Percentiles rank a stretch among this genome's conserved stretches.
Conservation (phyloP, 2,888 invertebrate species). For the Iselma pallidipennis region DNA sequence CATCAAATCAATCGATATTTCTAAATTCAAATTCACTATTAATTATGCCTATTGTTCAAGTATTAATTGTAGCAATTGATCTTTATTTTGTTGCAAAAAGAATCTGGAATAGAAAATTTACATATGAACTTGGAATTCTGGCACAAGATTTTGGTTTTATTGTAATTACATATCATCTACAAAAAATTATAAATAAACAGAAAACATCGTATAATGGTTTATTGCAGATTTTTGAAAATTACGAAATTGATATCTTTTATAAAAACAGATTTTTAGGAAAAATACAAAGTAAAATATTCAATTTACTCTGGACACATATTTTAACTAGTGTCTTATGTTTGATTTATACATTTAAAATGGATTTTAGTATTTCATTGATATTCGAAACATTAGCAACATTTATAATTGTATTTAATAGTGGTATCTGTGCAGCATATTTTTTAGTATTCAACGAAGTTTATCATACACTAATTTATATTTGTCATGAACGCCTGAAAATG, state of each 20-base stretch:
- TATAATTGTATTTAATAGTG: not conserved
- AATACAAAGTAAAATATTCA: not conserved
- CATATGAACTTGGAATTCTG: not conserved
- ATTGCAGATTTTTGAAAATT: not conserved
- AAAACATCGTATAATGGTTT: not conserved
- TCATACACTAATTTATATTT: not conserved
- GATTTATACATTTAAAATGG: not conserved
- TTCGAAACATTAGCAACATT: not conserved
- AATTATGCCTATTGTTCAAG: not conserved
- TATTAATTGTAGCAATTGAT: not conserved
- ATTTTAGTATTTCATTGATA: not conserved
- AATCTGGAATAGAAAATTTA: not conserved
- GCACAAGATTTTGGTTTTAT: not conserved
- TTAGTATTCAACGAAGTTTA: not conserved
- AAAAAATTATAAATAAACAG: not conserved
- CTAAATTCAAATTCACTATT: not conserved
- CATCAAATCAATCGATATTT: not conserved
- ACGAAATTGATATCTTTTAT: not conserved
- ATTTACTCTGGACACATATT: not conserved
- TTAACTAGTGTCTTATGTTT: not conserved
- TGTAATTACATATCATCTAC: not conserved
- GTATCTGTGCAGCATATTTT: not conserved
- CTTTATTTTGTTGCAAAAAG: not conserved
- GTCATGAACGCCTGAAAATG: not conserved
- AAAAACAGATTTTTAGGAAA: not conserved